Conservation (phyloP, 2,113 vertebrate species). For the Campylorhamphus procurvoides region DNA sequence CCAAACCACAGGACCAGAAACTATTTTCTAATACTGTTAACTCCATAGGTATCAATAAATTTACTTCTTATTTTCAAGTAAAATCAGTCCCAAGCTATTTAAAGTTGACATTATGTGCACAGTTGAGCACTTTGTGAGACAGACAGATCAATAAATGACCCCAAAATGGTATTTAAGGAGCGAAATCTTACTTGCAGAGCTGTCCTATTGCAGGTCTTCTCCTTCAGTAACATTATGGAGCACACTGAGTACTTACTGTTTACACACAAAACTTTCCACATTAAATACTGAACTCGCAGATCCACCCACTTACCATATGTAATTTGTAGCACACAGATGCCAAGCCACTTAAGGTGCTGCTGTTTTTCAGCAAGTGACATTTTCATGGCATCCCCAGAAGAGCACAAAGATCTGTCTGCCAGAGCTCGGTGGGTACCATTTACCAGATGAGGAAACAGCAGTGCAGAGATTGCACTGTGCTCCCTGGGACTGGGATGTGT, state of each 20-base stretch:
- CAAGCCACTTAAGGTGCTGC: background rate
- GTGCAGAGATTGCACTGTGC: background rate
- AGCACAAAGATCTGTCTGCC: background rate
- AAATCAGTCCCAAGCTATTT: background rate
- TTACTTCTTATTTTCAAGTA: background rate
- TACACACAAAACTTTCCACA: background rate
- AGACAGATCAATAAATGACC: background rate
- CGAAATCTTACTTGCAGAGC: background rate
- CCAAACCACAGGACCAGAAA: background rate
- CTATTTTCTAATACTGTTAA: background rate
- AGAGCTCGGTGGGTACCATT: background rate
- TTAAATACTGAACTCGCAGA: background rate
- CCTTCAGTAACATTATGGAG: background rate
- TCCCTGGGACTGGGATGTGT: accelerated
- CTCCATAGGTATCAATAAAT: background rate
- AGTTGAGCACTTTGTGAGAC: background rate
- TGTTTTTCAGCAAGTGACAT: background rate
- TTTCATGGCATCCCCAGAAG: background rate
- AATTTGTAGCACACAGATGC: background rate
- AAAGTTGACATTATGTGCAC: background rate
- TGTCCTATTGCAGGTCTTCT: background rate
- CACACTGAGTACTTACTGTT: background rate
- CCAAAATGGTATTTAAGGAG: background rate
- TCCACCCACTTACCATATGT: conserved; percentile 24
- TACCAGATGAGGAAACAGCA: background rate